Base-by-base conservation (phyloP, 2,113 vertebrate genomes). In the Paralichthys olivaceus region DNA sequence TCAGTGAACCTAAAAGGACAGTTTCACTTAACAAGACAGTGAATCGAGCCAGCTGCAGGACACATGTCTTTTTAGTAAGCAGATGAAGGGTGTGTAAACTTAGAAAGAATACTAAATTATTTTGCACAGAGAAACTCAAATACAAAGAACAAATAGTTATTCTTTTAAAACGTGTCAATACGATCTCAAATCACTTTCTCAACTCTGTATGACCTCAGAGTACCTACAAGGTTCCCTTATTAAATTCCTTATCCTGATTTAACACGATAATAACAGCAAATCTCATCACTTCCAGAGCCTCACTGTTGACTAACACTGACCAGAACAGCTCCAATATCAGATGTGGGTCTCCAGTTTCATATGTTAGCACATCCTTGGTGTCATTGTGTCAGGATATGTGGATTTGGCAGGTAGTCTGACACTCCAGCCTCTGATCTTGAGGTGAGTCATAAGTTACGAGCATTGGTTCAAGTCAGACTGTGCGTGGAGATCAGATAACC, bases 401-500 rank as follows among this genome's bases (percentile, higher is more conserved):
- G 63, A 65, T 72, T 61, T 55, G 67, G 49, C 74, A 86, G 79
- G 75, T 67, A 80, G 68, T 75, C 57, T 80, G 75, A 88, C 76
- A 87, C 88, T 63, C 3, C 0, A 23, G 17, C 47, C 62, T 84
- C 79, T 88, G 77, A 90, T 83, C 51, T 5, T 0, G 43, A 77
- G 69, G 59, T 84, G 74, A 89, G 76, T 89, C 86, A 87, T 20
- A 19, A 74, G 79, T 62, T 68, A 49, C 47, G 60, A 32, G 71
- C 74, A 23, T 55, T 55, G 69, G 76, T 73, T 80, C 69, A 43
- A 89, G 78, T 79, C 73, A 72, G 67, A 49, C 73, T 69, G 25
- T 4, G 70, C 69, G 14, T 25, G 58, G 45, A 75, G 87, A 90
- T 92, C 90, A 87, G 84, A 89, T 91, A 89, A 80, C 89, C 69